These are phyloP conservation scores for Galemys pyrenaicus DNA, from an alignment of 2,113 vertebrate genomes.

Conservation along the genomic window DNA sequence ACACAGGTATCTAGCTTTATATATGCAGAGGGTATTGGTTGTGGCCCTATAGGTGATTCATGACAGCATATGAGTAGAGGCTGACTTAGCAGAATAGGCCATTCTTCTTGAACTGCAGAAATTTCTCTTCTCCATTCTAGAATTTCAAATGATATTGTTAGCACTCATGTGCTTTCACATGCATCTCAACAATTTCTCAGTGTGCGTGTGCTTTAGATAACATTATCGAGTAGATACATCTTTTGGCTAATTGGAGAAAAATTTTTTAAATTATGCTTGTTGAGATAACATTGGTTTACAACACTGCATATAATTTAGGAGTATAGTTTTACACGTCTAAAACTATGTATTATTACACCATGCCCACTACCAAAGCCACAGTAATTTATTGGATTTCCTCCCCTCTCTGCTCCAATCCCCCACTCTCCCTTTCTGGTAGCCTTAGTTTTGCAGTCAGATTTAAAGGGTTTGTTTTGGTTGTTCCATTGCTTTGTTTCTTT, in stretches of 20 bases:
- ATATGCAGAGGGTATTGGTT: not conserved
- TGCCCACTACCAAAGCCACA: too few species aligned
- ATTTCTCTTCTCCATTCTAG: not conserved
- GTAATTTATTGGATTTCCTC: too few species aligned
- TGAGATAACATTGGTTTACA: too few species aligned
- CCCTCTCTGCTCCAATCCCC: too few species aligned
- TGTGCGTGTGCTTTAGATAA: not conserved
- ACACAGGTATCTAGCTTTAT: not conserved
- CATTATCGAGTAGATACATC: not conserved
- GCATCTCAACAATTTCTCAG: constrained; percentile 5
- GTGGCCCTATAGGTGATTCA: not conserved
- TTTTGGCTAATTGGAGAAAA: constrained; percentile 3
- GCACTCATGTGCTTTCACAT: not conserved
- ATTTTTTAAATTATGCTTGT: not conserved
- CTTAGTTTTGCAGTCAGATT: too few species aligned
- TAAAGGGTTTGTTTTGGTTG: too few species aligned
- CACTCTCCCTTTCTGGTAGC: too few species aligned
- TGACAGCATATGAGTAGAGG: constrained; percentile 28
- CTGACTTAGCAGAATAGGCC: not conserved
- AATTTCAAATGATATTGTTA: constrained; percentile 40
- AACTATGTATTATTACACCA: too few species aligned
- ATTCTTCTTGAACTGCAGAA: not conserved
- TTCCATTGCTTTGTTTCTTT: too few species aligned
- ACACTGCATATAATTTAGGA: too few species aligned
- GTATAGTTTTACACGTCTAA: too few species aligned